Evolutionary conservation across 2,113 vertebrate genomes (phyloP), one percentile per base, ranked within the genome.

Genomic region (Stigmatopora argus): DNA sequence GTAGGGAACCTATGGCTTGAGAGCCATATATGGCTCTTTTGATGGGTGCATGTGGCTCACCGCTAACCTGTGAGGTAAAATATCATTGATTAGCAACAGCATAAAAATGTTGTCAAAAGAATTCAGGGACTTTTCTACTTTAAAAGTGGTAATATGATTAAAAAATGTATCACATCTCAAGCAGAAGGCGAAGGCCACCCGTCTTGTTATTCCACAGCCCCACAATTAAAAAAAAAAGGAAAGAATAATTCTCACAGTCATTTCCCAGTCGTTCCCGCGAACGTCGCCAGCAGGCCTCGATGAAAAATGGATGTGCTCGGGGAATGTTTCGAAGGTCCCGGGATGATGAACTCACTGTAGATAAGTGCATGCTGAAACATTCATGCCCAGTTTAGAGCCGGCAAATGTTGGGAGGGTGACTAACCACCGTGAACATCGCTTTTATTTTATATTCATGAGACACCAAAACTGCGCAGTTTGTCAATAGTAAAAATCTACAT

Each of bases 361-460:
- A 81, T 83, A 80, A 86, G 81, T 88, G 83, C 83, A 55, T 74
- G 56, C 78, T 88, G 71, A 88, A 88, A 85, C 71, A 88, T 88
- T 88, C 61, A 88, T 86, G 64, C 81, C 80, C 82, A 80, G 82
- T 84, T 86, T 87, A 85, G 81, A 73, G 68, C 56, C 34, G 62
- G 75, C 79, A 67, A 70, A 81, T 83, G 74, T 80, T 80, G 73
- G 74, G 56, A 9, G 56, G 73, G 66, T 52, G 65, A 65, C 69
- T 83, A 79, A 83, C 71, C 63, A 75, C 64, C 67, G 59, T 75
- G 73, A 84, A 80, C 74, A 84, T 44, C 67, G 75, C 52, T 41
- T 71, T 76, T 82, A 62, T 75, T 85, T 69, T 73, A 79, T 75
- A 86, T 83, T 78, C 64, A 77, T 73, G 56, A 41, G 48, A 44